phyloP scores from a whole-genome alignment of 2,888 invertebrate species.

The Erebia ligea region DNA sequence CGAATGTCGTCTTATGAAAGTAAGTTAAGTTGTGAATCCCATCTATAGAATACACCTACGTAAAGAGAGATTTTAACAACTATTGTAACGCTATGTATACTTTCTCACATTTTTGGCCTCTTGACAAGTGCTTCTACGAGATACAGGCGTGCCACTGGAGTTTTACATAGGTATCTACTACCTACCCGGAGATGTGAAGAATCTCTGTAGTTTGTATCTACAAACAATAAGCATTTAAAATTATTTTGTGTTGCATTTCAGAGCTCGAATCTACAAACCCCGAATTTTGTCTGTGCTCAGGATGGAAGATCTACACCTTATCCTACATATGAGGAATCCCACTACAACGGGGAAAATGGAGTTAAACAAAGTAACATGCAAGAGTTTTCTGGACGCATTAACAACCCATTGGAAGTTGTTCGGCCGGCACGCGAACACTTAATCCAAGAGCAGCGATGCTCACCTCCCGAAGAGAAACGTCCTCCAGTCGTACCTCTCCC shows the following conservation, averaged over 20 bases:
- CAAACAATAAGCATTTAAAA: conserved; percentile 29
- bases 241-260: conserved; percentile 50
- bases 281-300: conserved; percentile 61
- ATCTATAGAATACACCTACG: neutral
- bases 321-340: conserved; percentile 64
- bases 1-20: conserved; percentile 72
- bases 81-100: no score
- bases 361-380: conserved; percentile 52
- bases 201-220: neutral
- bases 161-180: neutral
- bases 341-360: conserved; percentile 56
- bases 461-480: conserved; percentile 66
- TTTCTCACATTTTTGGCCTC: neutral
- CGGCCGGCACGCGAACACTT: conserved; percentile 54
- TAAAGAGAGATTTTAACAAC: no score
- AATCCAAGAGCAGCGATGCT: conserved; percentile 53
- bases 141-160: neutral
- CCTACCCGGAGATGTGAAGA: neutral
- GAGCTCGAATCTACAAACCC: conserved; percentile 58
- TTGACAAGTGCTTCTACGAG: neutral
- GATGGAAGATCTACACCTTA: conserved; percentile 71
- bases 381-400: conserved; percentile 52
- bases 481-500: conserved; percentile 86
- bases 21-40: conserved; percentile 45
- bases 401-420: conserved; percentile 49